Base-by-base conservation (phyloP, 2,888 invertebrate genomes). In the Meteorus cinctellus region DNA sequence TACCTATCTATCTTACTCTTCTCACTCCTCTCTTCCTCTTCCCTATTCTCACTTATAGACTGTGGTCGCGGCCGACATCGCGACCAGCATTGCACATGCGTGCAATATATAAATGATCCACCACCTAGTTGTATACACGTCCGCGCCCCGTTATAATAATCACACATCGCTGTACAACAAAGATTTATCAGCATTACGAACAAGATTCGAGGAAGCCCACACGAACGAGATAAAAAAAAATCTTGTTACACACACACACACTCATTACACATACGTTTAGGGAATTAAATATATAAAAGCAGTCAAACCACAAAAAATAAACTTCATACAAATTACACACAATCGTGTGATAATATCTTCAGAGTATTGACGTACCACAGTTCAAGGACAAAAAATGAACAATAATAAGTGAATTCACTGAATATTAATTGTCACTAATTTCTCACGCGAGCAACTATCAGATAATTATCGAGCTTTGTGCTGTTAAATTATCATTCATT, bases 81-180 rank as follows among this genome's bases (percentile, higher is more conserved):
- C 41, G 41, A 41, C 62, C 31, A 31, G 34, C 48, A 31, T 41
- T 70, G 24, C 70, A 24, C 60, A 55, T 67, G 31, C 62, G 65
- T 41, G 48, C 48, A 51, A 24, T 63, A 55, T 36, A 60, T 63
- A 65, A 65, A 31, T 36, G 36, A 62, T n/a, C n/a, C n/a, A 41
- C 16, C 63, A n/a, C 34, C 36, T 31, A 48, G 48, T 48, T 48
- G 16, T 48, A 48, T 48, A 70, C 59, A 34, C 71, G 71, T 71
- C 71, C 71, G 62, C 62, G 62, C 71, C 71, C 69, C 71, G 62
- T 71, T 71, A 71, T 62, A 71, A 71, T 71, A 60, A 62, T 71
- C 62, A 71, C 71, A 45, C 62, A 60, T 71, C 45, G 4, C 31
- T 34, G 5, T 12, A 6, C 27, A 29, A 60, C 34, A 34, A 63